phyloP scores from a whole-genome alignment of 2,113 vertebrate species.

The Columba janthina region DNA sequence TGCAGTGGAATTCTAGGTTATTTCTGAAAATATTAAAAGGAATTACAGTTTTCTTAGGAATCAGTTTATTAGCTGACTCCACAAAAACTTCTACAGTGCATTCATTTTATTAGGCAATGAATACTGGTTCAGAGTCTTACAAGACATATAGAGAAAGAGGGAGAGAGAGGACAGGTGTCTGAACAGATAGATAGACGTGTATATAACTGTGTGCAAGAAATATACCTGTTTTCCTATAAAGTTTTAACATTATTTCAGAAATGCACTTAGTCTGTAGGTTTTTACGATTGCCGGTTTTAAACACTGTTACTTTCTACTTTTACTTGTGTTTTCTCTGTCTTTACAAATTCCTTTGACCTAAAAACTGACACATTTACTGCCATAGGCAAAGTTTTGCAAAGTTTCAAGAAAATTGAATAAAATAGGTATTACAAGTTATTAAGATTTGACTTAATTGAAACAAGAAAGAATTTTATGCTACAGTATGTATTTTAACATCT shows the following conservation, averaged over 20 bases:
- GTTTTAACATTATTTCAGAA: neutral
- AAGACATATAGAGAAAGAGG: neutral
- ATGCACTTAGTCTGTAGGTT: neutral
- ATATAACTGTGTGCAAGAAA: neutral
- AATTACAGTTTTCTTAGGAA: neutral
- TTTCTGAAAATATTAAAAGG: neutral
- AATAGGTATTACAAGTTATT: neutral
- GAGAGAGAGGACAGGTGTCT: neutral
- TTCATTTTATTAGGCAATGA: neutral
- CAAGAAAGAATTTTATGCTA: neutral
- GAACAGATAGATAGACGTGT: neutral
- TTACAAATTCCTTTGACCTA: neutral
- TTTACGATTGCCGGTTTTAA: neutral
- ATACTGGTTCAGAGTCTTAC: neutral
- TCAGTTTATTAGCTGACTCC: neutral
- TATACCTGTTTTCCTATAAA: neutral
- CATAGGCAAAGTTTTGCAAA: neutral
- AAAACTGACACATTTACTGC: neutral
- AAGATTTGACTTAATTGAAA: neutral
- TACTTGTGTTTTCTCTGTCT: neutral
- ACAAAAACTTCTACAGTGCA: neutral
- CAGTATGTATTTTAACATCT: neutral
- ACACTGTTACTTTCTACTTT: neutral
- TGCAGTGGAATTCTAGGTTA: neutral
- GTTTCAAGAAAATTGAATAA: neutral